These are phyloP conservation scores for Phoenicopterus ruber DNA, from an alignment of 2,113 vertebrate genomes.

Conservation along the genomic window DNA sequence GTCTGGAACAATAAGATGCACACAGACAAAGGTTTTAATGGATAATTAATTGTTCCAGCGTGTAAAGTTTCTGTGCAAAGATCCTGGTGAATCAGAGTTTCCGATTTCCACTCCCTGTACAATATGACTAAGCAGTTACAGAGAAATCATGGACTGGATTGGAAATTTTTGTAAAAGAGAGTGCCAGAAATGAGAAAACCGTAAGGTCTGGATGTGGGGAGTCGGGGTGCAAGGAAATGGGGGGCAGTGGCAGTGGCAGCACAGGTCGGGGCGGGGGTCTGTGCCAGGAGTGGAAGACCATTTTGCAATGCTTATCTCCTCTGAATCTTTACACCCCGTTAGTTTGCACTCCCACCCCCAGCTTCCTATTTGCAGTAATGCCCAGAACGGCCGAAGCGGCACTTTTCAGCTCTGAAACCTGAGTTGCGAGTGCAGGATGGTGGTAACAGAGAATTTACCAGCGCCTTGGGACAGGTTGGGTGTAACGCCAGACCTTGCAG, in stretches of 20 bases:
- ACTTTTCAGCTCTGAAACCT: background rate
- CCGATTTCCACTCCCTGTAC: slow-evolving; percentile 23
- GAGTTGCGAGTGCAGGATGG: background rate
- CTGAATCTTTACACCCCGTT: background rate
- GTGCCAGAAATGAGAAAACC: background rate
- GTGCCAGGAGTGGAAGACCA: background rate
- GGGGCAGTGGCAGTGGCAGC: background rate
- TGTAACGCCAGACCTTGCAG: background rate
- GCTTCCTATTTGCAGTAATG: background rate
- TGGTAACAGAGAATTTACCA: background rate
- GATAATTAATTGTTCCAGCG: slow-evolving; percentile 65
- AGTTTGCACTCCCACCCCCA: background rate
- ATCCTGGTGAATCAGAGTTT: slow-evolving; percentile 65
- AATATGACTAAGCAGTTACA: background rate
- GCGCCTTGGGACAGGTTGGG: background rate
- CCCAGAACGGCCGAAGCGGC: accelerated
- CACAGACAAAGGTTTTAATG: slow-evolving; percentile 64
- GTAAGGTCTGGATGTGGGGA: accelerated
- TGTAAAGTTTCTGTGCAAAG: slow-evolving; percentile 49
- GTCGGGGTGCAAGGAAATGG: accelerated
- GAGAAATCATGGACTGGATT: slow-evolving; percentile 13
- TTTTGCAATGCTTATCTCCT: background rate
- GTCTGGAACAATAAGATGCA: slow-evolving; percentile 55
- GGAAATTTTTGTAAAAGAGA: background rate
- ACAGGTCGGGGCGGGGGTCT: too few species aligned